Evolutionary conservation across 2,113 vertebrate species (phyloP).

Genomic region (Macrotus californicus): DNA sequence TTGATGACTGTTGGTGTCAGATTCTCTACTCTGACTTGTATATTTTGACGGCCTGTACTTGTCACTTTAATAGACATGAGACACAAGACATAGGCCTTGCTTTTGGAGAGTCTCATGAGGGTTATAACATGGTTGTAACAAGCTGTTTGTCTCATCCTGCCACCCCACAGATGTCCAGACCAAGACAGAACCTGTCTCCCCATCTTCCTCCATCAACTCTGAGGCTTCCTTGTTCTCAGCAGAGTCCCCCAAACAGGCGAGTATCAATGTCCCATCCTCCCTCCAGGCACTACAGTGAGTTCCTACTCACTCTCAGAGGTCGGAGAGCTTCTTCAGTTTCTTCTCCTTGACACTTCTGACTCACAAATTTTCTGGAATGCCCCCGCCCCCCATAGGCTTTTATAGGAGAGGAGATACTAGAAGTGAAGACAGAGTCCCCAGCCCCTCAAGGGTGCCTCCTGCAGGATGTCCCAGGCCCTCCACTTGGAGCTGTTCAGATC

Average conservation of each 20-base stretch:
- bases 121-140: not conserved
- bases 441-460: conserved; percentile 86
- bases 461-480: conserved; percentile 82
- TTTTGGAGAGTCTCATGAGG: not conserved
- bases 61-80: not conserved
- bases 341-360: not conserved
- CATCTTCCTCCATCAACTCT: conserved; percentile 39
- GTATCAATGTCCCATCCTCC: not conserved
- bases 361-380: not conserved
- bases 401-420: conserved; percentile 56
- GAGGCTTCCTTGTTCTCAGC: conserved; percentile 45
- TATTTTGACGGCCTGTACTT: not conserved
- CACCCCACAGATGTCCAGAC: conserved; percentile 54
- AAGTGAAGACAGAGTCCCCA: conserved; percentile 87
- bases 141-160: not conserved
- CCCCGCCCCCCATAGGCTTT: conserved; percentile 4
- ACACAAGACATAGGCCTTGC: not conserved
- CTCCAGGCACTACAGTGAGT: not conserved
- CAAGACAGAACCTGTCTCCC: conserved; percentile 64
- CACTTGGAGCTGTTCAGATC: conserved; percentile 81
- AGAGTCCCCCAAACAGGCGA: conserved; percentile 60
- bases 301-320: not conserved
- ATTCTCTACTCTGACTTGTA: not conserved
- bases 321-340: not conserved
- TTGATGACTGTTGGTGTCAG: not conserved